A percentile compares a stretch with the other conserved stretches of the same genome.
Conservation (phyloP, 2,113 vertebrate genomes). For the Macquaria australasica region DNA sequence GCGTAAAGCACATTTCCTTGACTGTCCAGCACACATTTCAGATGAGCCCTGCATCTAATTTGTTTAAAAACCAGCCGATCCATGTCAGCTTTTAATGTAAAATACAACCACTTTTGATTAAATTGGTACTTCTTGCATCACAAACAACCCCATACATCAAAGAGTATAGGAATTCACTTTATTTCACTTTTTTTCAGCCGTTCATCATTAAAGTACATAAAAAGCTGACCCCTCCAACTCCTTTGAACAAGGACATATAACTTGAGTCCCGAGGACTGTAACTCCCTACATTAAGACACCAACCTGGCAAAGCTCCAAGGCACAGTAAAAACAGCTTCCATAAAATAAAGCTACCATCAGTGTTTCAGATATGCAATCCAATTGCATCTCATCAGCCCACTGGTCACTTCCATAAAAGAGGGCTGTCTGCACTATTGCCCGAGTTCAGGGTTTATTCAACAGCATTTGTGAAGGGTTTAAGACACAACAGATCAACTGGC, state of each 20-base stretch:
- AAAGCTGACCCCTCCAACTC: constrained; percentile 66
- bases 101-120: constrained; percentile 77
- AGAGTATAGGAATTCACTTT: constrained; percentile 60
- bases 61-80: constrained; percentile 71
- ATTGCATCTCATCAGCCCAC: constrained; percentile 77
- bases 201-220: constrained; percentile 79
- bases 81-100: constrained; percentile 73
- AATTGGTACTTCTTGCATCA: constrained; percentile 69
- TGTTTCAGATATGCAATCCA: constrained; percentile 79
- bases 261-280: constrained; percentile 68
- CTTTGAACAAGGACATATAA: constrained; percentile 71
- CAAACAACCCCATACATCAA: constrained; percentile 69
- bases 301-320: constrained; percentile 72
- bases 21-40: constrained; percentile 60
- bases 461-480: constrained; percentile 41
- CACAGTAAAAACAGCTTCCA: constrained; percentile 75
- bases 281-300: constrained; percentile 68
- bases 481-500: constrained; percentile 42
- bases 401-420: constrained; percentile 69
- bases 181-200: constrained; percentile 62
- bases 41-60: constrained; percentile 66
- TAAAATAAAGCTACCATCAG: constrained; percentile 78
- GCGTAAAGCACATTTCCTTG: constrained; percentile 66
- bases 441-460: constrained; percentile 53
- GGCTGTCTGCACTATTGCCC: constrained; percentile 50